phyloP scores from a whole-genome alignment of 2,888 invertebrate genomes.

The Scelioninae gen. 1 region DNA sequence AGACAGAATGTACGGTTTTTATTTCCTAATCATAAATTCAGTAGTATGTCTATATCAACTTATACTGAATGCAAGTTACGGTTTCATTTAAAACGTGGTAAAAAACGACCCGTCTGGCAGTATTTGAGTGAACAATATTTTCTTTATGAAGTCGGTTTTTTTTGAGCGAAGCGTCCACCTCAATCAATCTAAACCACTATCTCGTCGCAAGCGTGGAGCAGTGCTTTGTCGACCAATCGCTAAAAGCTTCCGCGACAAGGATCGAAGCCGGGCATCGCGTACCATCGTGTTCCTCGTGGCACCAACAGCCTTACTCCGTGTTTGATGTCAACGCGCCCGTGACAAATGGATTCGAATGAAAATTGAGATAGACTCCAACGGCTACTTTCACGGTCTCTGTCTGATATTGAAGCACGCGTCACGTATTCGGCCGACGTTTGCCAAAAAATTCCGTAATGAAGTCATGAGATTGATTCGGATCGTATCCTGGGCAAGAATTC shows the following conservation, averaged over 20 bases:
- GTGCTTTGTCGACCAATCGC: slow-evolving; percentile 64
- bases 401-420: slow-evolving; percentile 56
- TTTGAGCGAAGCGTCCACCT: slow-evolving; percentile 38
- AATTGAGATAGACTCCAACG: slow-evolving; percentile 59
- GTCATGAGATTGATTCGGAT: slow-evolving; percentile 44
- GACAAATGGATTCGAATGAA: slow-evolving; percentile 66
- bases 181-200: slow-evolving; percentile 58
- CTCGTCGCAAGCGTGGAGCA: slow-evolving; percentile 41
- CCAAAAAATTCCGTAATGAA: slow-evolving; percentile 60
- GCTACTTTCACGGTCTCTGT: slow-evolving; percentile 20
- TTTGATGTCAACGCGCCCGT: slow-evolving; percentile 62
- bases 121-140: slow-evolving; percentile 54
- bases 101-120: too few relatives aligned
- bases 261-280: slow-evolving; percentile 62
- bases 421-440: slow-evolving; percentile 45
- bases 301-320: slow-evolving; percentile 64
- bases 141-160: slow-evolving; percentile 50
- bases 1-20: too few relatives aligned
- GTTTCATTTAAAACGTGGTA: too few relatives aligned
- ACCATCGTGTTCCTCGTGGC: slow-evolving; percentile 57
- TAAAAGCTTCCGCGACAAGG: slow-evolving; percentile 69
- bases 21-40: too few relatives aligned
- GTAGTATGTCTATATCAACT: too few relatives aligned
- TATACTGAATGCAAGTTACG: too few relatives aligned
- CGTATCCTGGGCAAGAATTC: slow-evolving; percentile 18